Evolutionary conservation across 2,113 vertebrate genomes (phyloP).

Genomic region (Saguinus midas): DNA sequence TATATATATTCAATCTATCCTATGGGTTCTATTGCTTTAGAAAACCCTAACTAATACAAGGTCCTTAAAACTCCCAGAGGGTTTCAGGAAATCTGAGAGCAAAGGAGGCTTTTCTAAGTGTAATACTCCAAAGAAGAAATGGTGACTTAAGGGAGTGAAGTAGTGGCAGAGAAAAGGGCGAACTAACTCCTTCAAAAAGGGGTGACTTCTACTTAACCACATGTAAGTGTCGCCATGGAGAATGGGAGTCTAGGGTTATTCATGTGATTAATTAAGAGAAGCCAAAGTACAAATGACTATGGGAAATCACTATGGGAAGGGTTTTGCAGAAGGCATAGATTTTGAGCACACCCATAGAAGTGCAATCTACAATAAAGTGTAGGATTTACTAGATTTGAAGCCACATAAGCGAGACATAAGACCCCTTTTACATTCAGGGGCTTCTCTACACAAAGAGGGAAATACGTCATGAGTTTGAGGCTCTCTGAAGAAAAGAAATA

Average conservation of each 20-base stretch:
- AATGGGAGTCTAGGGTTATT: not conserved
- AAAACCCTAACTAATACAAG: not conserved
- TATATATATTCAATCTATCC: not conserved
- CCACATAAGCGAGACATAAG: not conserved
- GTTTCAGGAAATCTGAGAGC: not conserved
- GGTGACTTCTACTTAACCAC: not conserved
- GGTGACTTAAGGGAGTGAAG: not conserved
- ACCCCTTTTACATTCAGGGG: not conserved
- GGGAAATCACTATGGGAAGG: not conserved
- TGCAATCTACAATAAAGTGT: not conserved
- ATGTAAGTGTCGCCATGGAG: not conserved
- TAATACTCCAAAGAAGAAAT: not conserved
- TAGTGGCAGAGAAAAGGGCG: not conserved
- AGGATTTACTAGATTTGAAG: not conserved
- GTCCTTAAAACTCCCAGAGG: not conserved
- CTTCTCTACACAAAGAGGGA: not conserved
- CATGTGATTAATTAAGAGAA: not conserved
- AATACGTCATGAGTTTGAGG: not conserved
- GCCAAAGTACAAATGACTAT: not conserved
- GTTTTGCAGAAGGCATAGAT: not conserved
- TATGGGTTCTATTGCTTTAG: not conserved
- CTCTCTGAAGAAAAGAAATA: not conserved
- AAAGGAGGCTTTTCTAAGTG: not conserved
- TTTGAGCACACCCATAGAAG: not conserved
- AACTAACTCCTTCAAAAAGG: not conserved